Evolutionary conservation across 2,797 vertebrate species (phyloP), one percentile per base, ranked within the genome.

Genomic region (Varecia variegata): DNA sequence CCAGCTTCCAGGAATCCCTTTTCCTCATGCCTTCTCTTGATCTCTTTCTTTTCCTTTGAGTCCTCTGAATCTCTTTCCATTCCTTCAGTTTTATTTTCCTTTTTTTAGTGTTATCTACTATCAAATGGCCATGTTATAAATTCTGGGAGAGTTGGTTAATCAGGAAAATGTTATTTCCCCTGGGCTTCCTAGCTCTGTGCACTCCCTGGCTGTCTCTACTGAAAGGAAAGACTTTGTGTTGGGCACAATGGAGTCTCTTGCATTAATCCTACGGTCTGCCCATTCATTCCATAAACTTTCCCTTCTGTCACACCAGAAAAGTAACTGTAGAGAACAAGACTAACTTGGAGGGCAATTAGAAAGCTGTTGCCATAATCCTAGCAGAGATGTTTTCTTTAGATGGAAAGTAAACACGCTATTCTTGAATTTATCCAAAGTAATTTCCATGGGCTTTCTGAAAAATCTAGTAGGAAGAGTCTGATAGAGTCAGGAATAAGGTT

Each of bases 131-230:
- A 18, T 60, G 23, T 65, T 91, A 91, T 17, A 43, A 68, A 45
- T 89, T 91, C 81, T 14, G 71, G 27, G 58, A 73, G 62, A 90
- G 27, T 65, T 92, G 89, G 67, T 82, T 94, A 84, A 82, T 87
- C 60, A 84, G 52, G 21, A 68, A 12, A 5, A 0, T 65, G 62
- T 81, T 80, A 76, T 93, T 96, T 97, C 77, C 82, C 77, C 50
- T 54, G 83, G 81, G 92, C 23, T 74, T 93, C 52, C 20, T 3
- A n/a, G 74, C 65, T 79, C 76, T 85, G 52, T 77, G 70, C 62
- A 58, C 23, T 62, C 54, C 25, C 47, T 58, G 35, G 20, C 27
- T 80, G 30, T 68, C 47, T 90, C 35, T 77, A 62, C 60, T 81
- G 93, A 87, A 25, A 81, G 52, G 70, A 80, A 52, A 38, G 67